These are phyloP conservation scores for Eulemur albifrons DNA, from an alignment of 2,797 vertebrate genomes.

Conservation along the genomic window DNA sequence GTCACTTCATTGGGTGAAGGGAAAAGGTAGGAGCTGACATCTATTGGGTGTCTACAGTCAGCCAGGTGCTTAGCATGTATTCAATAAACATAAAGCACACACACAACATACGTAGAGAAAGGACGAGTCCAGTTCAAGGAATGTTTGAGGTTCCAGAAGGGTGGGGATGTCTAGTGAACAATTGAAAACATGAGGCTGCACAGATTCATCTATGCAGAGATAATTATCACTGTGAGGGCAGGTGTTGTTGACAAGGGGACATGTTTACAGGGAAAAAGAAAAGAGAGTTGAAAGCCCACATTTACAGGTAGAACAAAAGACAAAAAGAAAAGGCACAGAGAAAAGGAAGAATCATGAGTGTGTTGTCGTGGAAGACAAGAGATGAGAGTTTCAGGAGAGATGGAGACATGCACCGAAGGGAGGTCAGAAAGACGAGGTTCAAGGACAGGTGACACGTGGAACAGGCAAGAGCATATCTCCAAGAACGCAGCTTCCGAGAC, in stretches of 20 bases:
- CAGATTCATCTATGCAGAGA: neutral
- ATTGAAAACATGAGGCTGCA: neutral
- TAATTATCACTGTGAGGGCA: neutral
- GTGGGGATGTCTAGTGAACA: neutral
- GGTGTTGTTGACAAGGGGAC: neutral
- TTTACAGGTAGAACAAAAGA: neutral
- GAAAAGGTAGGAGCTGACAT: neutral
- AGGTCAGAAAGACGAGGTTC: neutral
- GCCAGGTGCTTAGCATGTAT: neutral
- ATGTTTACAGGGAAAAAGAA: neutral
- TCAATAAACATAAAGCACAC: neutral
- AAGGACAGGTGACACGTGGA: neutral
- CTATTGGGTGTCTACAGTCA: neutral
- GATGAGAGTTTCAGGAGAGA: neutral
- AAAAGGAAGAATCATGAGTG: neutral
- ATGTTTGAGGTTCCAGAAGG: neutral
- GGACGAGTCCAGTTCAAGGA: neutral
- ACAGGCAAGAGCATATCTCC: neutral
- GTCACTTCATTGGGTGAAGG: neutral
- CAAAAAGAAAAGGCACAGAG: neutral
- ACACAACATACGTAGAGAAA: neutral
- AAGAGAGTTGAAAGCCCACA: neutral
- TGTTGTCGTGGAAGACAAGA: neutral
- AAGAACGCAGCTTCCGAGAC: neutral
- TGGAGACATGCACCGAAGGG: accelerated